Base-by-base conservation (phyloP, 2,888 invertebrate genomes). In the Dorcus hopei region DNA sequence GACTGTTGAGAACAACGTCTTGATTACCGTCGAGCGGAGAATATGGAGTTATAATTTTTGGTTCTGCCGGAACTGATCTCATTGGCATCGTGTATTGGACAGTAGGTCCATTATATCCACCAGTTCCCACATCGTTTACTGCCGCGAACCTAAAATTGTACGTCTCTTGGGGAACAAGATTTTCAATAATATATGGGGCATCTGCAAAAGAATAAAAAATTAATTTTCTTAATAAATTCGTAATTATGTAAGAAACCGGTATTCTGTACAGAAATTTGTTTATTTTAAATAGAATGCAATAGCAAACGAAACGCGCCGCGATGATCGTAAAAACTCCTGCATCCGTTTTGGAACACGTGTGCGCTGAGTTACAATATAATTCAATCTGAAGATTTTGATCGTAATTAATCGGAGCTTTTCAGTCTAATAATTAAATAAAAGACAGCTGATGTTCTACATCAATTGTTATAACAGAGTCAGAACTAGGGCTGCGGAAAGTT, bases 121-220 rank as follows among this genome's bases (percentile, higher is more conserved):
- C 91, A 14, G 86, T 78, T 0, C 95, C 95, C 0, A 93, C 94
- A 69, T 88, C 88, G 78, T 94, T 95, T 57, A 85, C 82, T 2
- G 93, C 93, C 9, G 92, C 89, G 76, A 95, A 95, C 64, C 91
- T 85, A 74, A 95, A 93, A 71, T 86, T 84, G 77, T 95, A 95
- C 0, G 83, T 81, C 51, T 85, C 87, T 80, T 89, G 87, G 0
- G 95, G 93, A 55, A 82, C 82, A 58, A 95, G 79, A 64, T 87
- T 85, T 75, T 94, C 94, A 41, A 95, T 81, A 61, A 91, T 88
- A 75, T 93, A 94, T 0, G 89, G 85, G 1, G 90, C 88, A 69
- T 87, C 91, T 81, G 63, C 3, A 42, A 50, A 56, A 19, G 45
- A 11, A 11, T 9, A 39, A 49, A 14, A 5, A n/a, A 9, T 8